Base-by-base conservation (phyloP, 2,113 vertebrate genomes). In the Myotis yumanensis region DNA sequence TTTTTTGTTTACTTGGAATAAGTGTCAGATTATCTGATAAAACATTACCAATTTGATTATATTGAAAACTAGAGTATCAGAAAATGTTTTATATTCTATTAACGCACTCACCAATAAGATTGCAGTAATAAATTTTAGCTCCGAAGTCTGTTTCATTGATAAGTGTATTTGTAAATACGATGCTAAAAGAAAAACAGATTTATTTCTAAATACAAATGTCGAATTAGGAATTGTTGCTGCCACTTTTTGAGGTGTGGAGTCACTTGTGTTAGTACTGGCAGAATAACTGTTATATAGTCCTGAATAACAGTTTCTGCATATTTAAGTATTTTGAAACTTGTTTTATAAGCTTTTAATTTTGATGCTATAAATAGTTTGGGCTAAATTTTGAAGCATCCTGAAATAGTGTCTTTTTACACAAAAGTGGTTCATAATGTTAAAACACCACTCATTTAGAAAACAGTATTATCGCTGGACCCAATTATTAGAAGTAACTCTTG, bases 311-410 rank as follows among this genome's bases (percentile, higher is more conserved):
- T 3, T 72, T 72, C 54, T 48, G 4, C 35, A 11, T 2, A 12
- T 48, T 72, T 64, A 88, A 69, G n/a, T 86, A 40, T 40, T 73
- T 91, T 81, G 43, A 89, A 89, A 85, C 87, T 52, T 64, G 69
- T 86, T 82, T 90, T 71, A 48, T 57, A 66, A 68, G 46, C n/a
- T 62, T 90, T 69, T 59, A 25, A n/a, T 84, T 66, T 87, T 48
- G 43, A 75, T 81, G 23, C 30, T 90, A 6, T 35, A 80, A 89
- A 64, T 73, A n/a, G 5, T 71, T 86, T 35, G 82, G 46, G 72
- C 73, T 81, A 69, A 52, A 91, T 86, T 83, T 62, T 40, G 28
- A 81, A 43, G 32, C 20, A 23, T 54, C 37, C 23, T 40, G 40
- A 69, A 76, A 12, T 76, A 20, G 2, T 84, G n/a, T 68, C 30